A percentile compares a stretch with the other conserved stretches of the same genome.
phyloP scores from a whole-genome alignment of 2,797 vertebrate species.

The Notamacropus eugenii region DNA sequence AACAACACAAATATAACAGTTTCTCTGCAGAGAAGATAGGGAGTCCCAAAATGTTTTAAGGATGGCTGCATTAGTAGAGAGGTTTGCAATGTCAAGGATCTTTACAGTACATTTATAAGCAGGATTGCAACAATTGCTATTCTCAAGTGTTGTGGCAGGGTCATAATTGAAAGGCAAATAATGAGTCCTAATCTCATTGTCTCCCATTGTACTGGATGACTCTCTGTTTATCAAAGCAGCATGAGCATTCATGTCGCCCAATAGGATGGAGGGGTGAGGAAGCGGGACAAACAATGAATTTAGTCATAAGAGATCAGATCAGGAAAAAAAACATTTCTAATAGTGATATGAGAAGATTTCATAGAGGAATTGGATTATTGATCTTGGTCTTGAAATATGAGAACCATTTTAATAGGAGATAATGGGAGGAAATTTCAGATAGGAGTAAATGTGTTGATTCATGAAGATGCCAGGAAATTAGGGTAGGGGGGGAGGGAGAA shows the following conservation, averaged over 20 bases:
- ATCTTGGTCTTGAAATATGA: not conserved
- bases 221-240: not conserved
- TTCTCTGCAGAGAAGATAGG: not conserved
- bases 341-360: not conserved
- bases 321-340: slow-evolving; percentile 6
- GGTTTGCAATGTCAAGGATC: not conserved
- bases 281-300: not conserved
- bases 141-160: not conserved
- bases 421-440: not conserved
- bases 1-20: not conserved
- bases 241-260: not conserved
- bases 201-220: not conserved
- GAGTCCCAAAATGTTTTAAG: not conserved
- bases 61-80: not conserved
- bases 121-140: not conserved
- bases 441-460: not conserved
- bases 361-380: not conserved
- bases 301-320: not conserved
- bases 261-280: no score
- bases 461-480: not conserved
- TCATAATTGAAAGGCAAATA: not conserved
- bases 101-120: not conserved
- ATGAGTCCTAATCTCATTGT: not conserved
- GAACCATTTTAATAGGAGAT: not conserved
- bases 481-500: not conserved